These are phyloP conservation scores for Trogon melanurus DNA, from an alignment of 2,113 vertebrate genomes.

Conservation along the genomic window DNA sequence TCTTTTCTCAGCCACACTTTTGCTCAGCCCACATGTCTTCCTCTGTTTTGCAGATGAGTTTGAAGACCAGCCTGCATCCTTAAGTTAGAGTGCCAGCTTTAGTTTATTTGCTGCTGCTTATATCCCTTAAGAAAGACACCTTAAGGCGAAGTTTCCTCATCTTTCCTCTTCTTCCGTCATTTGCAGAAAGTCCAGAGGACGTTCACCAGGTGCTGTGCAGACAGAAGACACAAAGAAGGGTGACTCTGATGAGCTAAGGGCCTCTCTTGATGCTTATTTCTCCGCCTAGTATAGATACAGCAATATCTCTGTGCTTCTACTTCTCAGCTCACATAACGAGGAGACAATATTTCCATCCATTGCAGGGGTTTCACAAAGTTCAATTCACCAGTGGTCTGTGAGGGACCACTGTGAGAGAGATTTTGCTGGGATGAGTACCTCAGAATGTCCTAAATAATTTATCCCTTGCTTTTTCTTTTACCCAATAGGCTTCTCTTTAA, in stretches of 20 bases:
- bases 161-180: background rate
- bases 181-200: background rate
- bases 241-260: background rate
- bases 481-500: conserved; percentile 42
- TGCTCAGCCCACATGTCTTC: background rate
- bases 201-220: background rate
- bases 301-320: background rate
- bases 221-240: background rate
- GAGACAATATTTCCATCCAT: background rate
- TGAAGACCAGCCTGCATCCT: background rate
- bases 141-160: background rate
- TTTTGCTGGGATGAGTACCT: conserved; percentile 1
- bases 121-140: background rate
- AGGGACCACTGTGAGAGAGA: background rate
- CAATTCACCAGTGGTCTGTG: conserved; percentile 13
- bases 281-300: background rate
- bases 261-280: background rate
- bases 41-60: background rate
- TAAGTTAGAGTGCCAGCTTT: background rate
- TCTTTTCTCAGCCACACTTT: background rate
- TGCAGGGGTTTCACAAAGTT: background rate
- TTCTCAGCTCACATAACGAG: background rate
- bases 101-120: background rate
- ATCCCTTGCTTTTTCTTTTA: conserved; percentile 5
- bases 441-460: conserved; percentile 51